Evolutionary conservation across 2,113 vertebrate species (phyloP).

Genomic region (Hypanus sabinus): DNA sequence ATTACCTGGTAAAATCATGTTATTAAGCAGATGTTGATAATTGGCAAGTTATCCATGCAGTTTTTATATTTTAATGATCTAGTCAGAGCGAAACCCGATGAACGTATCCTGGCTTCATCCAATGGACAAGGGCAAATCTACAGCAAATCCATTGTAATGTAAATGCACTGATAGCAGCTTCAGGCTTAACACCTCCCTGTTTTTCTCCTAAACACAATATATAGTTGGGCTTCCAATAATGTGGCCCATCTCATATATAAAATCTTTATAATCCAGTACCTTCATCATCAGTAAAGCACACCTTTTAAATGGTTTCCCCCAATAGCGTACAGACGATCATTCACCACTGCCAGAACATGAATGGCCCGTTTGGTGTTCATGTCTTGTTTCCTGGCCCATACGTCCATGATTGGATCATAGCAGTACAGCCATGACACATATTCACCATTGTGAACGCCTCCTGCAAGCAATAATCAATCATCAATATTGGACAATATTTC

Average conservation of each 20-base stretch:
- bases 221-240: neutral
- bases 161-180: neutral
- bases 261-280: neutral
- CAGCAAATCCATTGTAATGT: neutral
- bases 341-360: slow-evolving; percentile 92
- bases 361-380: slow-evolving; percentile 99
- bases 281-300: slow-evolving; percentile 47
- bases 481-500: neutral
- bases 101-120: neutral
- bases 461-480: slow-evolving; percentile 49
- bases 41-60: neutral
- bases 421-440: slow-evolving; percentile 98
- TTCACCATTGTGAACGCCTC: slow-evolving; percentile 95
- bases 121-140: neutral
- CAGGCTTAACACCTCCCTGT: neutral
- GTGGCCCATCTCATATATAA: neutral
- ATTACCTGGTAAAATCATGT: no score
- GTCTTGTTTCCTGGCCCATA: slow-evolving; percentile 96
- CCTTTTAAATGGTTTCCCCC: slow-evolving; percentile 99
- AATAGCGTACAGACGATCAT: slow-evolving; percentile 92
- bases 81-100: neutral
- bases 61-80: neutral
- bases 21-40: no score
- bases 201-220: neutral
- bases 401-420: slow-evolving; percentile 96